phyloP scores from a whole-genome alignment of 2,113 vertebrate genomes.

The Nothobranchius furzeri region DNA sequence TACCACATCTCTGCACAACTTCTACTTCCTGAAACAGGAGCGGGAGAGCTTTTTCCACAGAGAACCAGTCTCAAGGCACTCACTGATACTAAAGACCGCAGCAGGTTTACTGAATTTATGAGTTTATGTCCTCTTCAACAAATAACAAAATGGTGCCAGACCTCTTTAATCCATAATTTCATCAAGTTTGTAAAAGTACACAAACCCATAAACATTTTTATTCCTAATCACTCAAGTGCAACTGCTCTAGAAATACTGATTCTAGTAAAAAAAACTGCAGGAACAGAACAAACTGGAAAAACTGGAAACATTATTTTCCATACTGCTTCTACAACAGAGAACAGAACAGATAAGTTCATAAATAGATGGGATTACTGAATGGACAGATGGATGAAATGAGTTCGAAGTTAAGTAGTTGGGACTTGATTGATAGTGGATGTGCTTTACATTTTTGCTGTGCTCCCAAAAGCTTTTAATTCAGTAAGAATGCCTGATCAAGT shows the following conservation, averaged over 20 bases:
- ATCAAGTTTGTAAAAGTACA: no score
- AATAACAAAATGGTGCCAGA: no score
- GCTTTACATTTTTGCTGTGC: constrained; percentile 3
- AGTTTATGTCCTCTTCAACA: no score
- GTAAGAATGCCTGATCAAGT: constrained; percentile 1
- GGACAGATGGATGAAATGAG: background rate
- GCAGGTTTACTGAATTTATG: no score
- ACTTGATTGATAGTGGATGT: constrained; percentile 3
- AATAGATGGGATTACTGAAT: background rate
- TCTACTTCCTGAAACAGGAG: no score
- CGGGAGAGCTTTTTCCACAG: no score
- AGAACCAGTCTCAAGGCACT: no score
- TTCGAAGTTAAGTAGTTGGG: constrained; percentile 10
- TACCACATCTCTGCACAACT: no score
- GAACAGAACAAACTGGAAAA: background rate
- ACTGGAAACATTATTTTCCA: background rate
- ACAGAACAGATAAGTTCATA: background rate
- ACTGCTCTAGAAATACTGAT: background rate
- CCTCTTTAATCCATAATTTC: no score
- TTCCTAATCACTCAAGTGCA: background rate
- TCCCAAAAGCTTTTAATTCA: constrained; percentile 11
- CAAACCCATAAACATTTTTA: no score
- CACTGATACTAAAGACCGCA: no score
- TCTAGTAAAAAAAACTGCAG: background rate
- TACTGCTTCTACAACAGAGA: background rate